Evolutionary conservation across 2,888 invertebrate genomes (phyloP).

Genomic region (Lasioglossum pauxillum): DNA sequence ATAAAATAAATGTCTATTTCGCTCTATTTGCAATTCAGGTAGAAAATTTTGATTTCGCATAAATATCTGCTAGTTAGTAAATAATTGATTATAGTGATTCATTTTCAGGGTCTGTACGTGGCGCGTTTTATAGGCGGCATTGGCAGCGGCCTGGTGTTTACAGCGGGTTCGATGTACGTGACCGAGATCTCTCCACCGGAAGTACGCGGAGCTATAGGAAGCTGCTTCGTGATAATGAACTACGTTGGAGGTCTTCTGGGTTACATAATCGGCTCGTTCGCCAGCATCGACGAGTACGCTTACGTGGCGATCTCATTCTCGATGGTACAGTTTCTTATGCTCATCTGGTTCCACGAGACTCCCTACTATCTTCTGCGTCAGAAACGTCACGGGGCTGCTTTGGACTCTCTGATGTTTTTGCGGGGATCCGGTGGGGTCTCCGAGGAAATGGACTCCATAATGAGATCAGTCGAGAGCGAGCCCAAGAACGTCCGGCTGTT

Average conservation of each 20-base stretch:
- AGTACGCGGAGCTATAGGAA: conserved; percentile 22
- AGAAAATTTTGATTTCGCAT: no score
- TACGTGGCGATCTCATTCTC: not conserved
- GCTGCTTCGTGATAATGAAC: not conserved
- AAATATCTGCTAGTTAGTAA: no score
- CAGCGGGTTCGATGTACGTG: not conserved
- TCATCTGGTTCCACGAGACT: not conserved
- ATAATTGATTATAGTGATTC: no score
- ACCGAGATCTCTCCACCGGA: not conserved
- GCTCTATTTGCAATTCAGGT: no score
- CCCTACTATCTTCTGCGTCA: not conserved
- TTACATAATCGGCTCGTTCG: not conserved
- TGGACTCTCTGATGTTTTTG: conserved; percentile 25
- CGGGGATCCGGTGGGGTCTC: conserved; percentile 23
- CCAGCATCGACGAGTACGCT: not conserved
- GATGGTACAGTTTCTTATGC: not conserved
- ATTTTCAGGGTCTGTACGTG: not conserved
- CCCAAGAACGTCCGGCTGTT: not conserved
- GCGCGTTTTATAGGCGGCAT: not conserved
- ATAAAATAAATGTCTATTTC: no score
- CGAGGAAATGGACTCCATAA: conserved; percentile 46
- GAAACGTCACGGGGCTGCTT: not conserved
- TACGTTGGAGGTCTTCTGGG: not conserved
- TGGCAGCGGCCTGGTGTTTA: not conserved
- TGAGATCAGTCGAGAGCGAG: conserved; percentile 29